Conservation (phyloP, 2,888 invertebrate genomes). For the Agrotis segetum region DNA sequence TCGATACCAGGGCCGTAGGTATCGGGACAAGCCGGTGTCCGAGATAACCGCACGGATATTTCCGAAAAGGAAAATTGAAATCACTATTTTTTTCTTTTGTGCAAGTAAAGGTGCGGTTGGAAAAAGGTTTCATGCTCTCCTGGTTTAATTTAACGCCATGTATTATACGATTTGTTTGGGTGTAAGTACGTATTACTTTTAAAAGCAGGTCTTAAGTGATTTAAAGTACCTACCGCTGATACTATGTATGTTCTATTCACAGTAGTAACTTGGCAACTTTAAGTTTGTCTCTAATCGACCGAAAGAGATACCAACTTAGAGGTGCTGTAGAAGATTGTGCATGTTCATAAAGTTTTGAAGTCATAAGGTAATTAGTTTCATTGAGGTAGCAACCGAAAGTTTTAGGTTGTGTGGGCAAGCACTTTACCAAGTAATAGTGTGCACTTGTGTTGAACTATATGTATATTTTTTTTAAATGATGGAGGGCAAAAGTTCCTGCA, state of each 20-base stretch:
- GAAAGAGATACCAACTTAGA: conserved; percentile 48
- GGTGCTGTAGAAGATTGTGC: conserved; percentile 28
- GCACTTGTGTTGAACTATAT: background rate
- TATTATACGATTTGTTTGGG: background rate
- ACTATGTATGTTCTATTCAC: background rate
- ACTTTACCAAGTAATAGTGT: background rate
- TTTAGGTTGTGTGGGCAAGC: background rate
- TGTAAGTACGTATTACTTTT: background rate
- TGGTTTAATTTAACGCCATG: background rate
- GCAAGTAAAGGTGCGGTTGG: conserved; percentile 1
- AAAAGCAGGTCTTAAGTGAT: background rate
- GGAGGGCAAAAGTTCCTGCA: no score
- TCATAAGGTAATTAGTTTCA: conserved; percentile 4
- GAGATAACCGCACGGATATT: conserved; percentile 58
- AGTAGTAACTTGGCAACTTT: conserved; percentile 19
- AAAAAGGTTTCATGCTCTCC: conserved; percentile 5
- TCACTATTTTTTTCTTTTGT: conserved; percentile 30
- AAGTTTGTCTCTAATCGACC: conserved; percentile 40
- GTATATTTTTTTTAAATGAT: background rate
- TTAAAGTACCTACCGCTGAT: background rate
- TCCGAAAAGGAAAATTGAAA: conserved; percentile 53
- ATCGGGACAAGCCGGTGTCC: conserved; percentile 50
- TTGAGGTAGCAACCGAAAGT: background rate
- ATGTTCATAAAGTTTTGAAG: conserved; percentile 20
- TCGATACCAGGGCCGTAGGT: conserved; percentile 65